Evolutionary conservation across 2,797 vertebrate species (phyloP).

Genomic region (Malurus leucopterus): DNA sequence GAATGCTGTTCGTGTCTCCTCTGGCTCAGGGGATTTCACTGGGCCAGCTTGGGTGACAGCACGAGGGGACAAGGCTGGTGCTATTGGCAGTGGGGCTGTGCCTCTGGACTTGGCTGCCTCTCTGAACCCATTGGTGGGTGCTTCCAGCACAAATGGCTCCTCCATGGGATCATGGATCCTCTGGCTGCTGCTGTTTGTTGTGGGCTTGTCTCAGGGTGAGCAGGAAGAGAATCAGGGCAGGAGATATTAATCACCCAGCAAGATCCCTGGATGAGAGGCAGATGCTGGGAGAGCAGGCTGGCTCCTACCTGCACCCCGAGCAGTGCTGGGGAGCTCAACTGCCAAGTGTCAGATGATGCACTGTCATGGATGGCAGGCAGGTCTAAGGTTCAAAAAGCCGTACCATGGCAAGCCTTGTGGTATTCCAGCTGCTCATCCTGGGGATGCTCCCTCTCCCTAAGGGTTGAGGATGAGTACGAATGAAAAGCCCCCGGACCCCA

Average conservation of each 20-base stretch:
- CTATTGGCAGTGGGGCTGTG: neutral
- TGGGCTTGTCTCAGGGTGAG: neutral
- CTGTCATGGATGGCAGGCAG: rapidly evolving
- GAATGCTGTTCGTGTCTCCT: rapidly evolving
- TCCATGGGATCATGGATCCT: neutral
- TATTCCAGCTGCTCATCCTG: neutral
- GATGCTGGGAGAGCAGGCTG: neutral
- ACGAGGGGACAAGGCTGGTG: rapidly evolving
- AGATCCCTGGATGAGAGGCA: neutral
- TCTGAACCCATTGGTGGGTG: rapidly evolving
- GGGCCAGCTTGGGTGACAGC: neutral
- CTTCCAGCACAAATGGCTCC: neutral
- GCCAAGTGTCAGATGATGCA: neutral
- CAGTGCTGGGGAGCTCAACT: neutral
- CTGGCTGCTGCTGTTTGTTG: neutral
- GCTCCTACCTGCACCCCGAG: rapidly evolving
- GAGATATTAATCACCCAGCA: neutral
- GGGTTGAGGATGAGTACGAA: neutral
- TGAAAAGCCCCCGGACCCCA: rapidly evolving
- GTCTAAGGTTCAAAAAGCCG: neutral
- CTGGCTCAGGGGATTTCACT: neutral
- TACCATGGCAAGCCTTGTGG: neutral
- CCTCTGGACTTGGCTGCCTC: neutral
- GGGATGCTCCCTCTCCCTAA: neutral
- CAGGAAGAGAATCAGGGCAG: neutral